Conservation (phyloP, 2,888 invertebrate species). For the Dioctria rufipes region DNA sequence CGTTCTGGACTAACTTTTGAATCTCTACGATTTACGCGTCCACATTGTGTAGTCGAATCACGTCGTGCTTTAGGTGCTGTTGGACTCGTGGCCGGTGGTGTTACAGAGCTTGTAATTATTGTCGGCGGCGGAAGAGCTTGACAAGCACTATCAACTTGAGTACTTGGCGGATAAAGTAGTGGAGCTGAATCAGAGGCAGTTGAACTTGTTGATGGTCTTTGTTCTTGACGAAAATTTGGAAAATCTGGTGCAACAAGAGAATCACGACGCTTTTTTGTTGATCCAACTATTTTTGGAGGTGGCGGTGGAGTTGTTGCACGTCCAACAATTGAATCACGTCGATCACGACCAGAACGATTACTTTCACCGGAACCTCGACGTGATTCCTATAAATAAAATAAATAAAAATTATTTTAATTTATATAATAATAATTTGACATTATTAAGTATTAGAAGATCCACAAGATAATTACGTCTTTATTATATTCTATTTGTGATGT, state of each 20-base stretch:
- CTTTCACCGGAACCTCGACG: conserved; percentile 80
- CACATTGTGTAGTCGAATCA: conserved; percentile 90
- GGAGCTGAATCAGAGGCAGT: conserved; percentile 82
- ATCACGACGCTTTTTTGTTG: conserved; percentile 76
- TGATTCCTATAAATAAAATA: conserved; percentile 64
- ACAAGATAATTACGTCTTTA: conserved; percentile 58
- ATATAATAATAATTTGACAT: background rate
- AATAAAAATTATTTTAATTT: background rate
- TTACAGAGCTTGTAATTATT: conserved; percentile 87
- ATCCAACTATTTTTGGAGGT: conserved; percentile 76
- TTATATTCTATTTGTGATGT: conserved; percentile 60
- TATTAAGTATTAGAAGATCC: background rate
- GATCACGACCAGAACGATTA: conserved; percentile 76
- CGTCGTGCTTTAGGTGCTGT: conserved; percentile 78
- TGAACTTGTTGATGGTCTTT: conserved; percentile 81
- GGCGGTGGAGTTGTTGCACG: conserved; percentile 73
- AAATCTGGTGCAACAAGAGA: conserved; percentile 74
- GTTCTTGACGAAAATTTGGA: conserved; percentile 74
- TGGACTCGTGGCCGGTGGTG: conserved; percentile 86
- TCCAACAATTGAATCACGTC: conserved; percentile 77
- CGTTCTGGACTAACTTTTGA: conserved; percentile 81
- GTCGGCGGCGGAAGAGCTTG: conserved; percentile 81
- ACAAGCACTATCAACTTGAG: conserved; percentile 76
- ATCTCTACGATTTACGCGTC: conserved; percentile 77
- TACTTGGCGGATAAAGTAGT: conserved; percentile 63